Evolutionary conservation across 2,888 invertebrate species (phyloP).

Genomic region (Andrena dorsata): DNA sequence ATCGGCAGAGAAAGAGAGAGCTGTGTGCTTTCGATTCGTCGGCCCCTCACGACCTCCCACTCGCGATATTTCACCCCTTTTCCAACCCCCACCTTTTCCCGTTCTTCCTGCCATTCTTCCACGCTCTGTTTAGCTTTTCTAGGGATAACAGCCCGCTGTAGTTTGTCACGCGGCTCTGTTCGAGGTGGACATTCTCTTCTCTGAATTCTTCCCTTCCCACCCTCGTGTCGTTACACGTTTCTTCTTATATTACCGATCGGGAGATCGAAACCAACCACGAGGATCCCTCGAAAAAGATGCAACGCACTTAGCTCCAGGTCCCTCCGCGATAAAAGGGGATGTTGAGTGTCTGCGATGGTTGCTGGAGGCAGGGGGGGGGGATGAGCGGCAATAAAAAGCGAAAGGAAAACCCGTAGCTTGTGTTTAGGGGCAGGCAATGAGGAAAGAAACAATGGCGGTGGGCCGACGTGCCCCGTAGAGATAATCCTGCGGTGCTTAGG

Average conservation of each 20-base stretch:
- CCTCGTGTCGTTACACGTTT: not conserved
- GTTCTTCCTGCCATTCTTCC: not conserved
- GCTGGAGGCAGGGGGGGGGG: not conserved
- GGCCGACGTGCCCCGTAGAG: slow-evolving; percentile 25
- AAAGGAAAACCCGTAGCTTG: not conserved
- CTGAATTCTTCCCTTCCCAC: not conserved
- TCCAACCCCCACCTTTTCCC: not conserved
- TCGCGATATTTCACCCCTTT: slow-evolving; percentile 8
- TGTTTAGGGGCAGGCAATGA: slow-evolving; percentile 31
- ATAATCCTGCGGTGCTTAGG: slow-evolving; percentile 64
- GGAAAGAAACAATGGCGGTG: slow-evolving; percentile 39
- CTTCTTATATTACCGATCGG: not conserved
- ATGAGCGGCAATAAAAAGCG: slow-evolving; percentile 21
- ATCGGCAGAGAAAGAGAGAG: slow-evolving; percentile 60
- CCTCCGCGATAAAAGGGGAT: not conserved
- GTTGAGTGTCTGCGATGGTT: not conserved
- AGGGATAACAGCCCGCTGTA: not conserved
- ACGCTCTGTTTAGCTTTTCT: not conserved
- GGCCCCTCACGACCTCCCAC: slow-evolving; percentile 40
- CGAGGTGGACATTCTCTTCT: not conserved
- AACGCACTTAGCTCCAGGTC: not conserved
- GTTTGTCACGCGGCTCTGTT: not conserved
- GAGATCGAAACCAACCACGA: not conserved
- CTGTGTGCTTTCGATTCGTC: slow-evolving; percentile 71
- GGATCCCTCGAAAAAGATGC: not conserved